Evolutionary conservation across 2,113 vertebrate species (phyloP).

Genomic region (Prunella himalayana): DNA sequence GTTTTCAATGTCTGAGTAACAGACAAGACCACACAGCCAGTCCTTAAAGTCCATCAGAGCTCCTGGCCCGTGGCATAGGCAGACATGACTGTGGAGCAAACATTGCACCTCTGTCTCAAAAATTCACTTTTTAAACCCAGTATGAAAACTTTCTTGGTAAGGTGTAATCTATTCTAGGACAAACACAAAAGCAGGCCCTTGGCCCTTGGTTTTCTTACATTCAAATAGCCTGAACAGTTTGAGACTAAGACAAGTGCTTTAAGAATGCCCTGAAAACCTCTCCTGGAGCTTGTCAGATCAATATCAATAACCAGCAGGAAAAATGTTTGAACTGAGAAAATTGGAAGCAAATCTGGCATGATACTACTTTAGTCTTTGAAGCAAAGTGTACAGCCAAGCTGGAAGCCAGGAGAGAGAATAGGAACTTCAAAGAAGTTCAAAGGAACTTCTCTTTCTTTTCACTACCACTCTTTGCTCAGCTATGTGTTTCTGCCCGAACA

Average conservation of each 20-base stretch:
- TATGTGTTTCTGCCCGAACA: neutral
- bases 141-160: neutral
- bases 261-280: neutral
- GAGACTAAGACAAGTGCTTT: neutral
- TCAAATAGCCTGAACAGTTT: neutral
- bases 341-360: conserved; percentile 33
- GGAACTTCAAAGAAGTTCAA: conserved; percentile 32
- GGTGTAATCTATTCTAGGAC: neutral
- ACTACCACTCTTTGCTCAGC: neutral
- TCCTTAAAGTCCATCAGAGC: neutral
- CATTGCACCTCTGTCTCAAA: neutral
- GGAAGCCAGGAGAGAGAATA: conserved; percentile 27
- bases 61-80: accelerated
- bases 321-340: conserved; percentile 5
- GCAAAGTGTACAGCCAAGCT: neutral
- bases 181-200: neutral
- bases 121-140: neutral
- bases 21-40: neutral
- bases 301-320: conserved; percentile 34
- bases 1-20: neutral
- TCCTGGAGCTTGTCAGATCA: conserved; percentile 21
- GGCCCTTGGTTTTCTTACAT: neutral
- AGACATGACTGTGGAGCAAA: neutral
- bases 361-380: conserved; percentile 26
- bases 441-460: conserved; percentile 11